phyloP scores from a whole-genome alignment of 2,113 vertebrate genomes.

The Passer domesticus region DNA sequence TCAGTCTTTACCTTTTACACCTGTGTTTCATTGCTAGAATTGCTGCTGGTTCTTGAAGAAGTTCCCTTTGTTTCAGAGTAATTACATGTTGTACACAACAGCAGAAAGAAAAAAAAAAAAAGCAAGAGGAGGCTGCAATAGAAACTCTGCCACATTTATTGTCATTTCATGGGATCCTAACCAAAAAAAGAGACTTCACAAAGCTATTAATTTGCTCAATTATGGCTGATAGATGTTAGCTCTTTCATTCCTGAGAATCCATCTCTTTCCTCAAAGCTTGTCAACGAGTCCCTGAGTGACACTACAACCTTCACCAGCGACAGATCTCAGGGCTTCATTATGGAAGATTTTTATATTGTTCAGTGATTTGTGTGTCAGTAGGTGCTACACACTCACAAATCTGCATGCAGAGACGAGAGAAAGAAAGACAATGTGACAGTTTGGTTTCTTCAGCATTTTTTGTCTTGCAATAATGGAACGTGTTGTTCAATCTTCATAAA shows the following conservation, averaged over 20 bases:
- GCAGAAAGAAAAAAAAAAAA: background rate
- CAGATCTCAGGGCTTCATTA: conserved; percentile 11
- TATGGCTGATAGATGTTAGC: conserved; percentile 48
- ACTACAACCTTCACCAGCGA: background rate
- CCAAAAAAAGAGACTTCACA: conserved; percentile 2
- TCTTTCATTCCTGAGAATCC: background rate
- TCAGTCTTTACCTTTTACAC: background rate
- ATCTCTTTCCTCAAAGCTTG: conserved; percentile 26
- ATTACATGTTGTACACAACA: background rate
- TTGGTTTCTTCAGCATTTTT: background rate
- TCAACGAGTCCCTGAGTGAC: conserved; percentile 43
- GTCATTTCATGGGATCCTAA: conserved; percentile 40
- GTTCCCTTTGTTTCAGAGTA: background rate
- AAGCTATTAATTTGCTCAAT: conserved; percentile 62
- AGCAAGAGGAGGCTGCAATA: background rate
- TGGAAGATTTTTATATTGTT: background rate
- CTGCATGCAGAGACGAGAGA: background rate
- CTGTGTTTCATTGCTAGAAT: background rate
- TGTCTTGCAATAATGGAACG: background rate
- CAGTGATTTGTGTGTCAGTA: conserved; percentile 2
- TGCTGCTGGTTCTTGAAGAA: background rate
- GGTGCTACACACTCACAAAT: background rate
- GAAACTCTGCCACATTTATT: background rate
- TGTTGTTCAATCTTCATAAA: background rate
- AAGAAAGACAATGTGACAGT: background rate